phyloP scores from a whole-genome alignment of 2,888 invertebrate species.

The Hirtodrosophila histrioides region DNA sequence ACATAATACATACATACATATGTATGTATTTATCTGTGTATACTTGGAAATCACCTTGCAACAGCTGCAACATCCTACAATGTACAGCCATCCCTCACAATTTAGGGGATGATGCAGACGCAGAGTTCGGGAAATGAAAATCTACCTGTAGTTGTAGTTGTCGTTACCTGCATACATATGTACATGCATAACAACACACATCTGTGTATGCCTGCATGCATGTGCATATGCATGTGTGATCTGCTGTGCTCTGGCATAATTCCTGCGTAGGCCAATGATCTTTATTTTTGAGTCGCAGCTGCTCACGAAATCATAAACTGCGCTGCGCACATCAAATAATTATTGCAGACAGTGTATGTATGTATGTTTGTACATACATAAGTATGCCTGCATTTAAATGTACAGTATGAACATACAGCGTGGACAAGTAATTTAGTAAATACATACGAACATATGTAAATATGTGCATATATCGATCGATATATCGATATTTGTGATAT shows the following conservation, averaged over 20 bases:
- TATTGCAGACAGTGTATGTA: conserved; percentile 26
- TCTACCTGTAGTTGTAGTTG: conserved; percentile 67
- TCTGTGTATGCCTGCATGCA: conserved; percentile 13
- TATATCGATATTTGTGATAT: no score
- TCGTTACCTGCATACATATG: conserved; percentile 48
- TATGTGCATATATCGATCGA: no score
- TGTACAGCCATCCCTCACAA: conserved; percentile 61
- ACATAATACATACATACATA: conserved; percentile 17
- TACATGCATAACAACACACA: not conserved
- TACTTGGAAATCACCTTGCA: conserved; percentile 77
- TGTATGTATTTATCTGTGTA: conserved; percentile 17
- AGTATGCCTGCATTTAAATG: not conserved
- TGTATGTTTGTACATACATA: conserved; percentile 1
- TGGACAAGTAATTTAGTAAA: no score
- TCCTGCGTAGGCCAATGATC: conserved; percentile 72
- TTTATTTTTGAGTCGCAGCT: conserved; percentile 55
- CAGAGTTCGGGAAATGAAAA: conserved; percentile 45
- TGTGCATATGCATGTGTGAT: conserved; percentile 33
- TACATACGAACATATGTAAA: not conserved
- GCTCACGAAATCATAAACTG: conserved; percentile 58
- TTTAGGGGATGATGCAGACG: conserved; percentile 56
- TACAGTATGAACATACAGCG: conserved; percentile 14
- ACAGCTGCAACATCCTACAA: conserved; percentile 71
- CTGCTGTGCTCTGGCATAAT: conserved; percentile 68
- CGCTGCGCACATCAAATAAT: conserved; percentile 54